Evolutionary conservation across 2,888 invertebrate species (phyloP), one percentile per base, ranked within the genome.

Genomic region (Chaitophorus viminalis): DNA sequence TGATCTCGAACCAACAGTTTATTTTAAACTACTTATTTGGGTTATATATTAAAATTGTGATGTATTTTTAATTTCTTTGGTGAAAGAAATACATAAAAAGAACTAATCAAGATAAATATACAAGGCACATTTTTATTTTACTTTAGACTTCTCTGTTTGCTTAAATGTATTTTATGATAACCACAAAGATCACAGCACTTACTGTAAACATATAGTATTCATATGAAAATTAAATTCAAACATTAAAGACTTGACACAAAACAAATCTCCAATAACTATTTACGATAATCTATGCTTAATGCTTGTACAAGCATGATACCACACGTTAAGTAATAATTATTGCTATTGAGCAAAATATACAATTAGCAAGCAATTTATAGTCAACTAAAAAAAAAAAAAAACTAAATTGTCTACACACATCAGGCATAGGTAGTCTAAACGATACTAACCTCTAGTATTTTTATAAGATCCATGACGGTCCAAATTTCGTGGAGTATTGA

Each of bases 391-490:
- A 25, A 76, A 21, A n/a, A 74, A 46, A 4, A 77, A 77, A 77
- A 77, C 39, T 46, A 85, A 82, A 52, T 36, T 70, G 77, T 77
- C 31, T 85, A 77, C 77, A 36, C 68, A 68, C n/a, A 75, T 75
- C 1, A 18, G 0, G 25, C 39, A 75, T 8, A 29, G n/a, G 25
- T n/a, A 52, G 8, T 36, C 36, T 36, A 36, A 36, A 85, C 36
- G 52, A 72, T 52, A 92, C 94, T 93, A 92, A 96, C 96, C 96
- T 94, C 96, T 93, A 90, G 96, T 96, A 87, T 95, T 96, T 93
- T 96, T 96, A 93, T 96, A 96, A 75, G 96, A 96, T 92, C 96
- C 96, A 90, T 96, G 94, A 65, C 96, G 94, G 89, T 95, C 96
- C 90, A 96, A 93, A 90, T 92, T 92, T 91, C 93, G 93, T 90